Percentiles rank a stretch among this genome's conserved stretches.
Evolutionary conservation across 2,797 vertebrate species (phyloP).

Genomic region (Rhincodon typus): DNA sequence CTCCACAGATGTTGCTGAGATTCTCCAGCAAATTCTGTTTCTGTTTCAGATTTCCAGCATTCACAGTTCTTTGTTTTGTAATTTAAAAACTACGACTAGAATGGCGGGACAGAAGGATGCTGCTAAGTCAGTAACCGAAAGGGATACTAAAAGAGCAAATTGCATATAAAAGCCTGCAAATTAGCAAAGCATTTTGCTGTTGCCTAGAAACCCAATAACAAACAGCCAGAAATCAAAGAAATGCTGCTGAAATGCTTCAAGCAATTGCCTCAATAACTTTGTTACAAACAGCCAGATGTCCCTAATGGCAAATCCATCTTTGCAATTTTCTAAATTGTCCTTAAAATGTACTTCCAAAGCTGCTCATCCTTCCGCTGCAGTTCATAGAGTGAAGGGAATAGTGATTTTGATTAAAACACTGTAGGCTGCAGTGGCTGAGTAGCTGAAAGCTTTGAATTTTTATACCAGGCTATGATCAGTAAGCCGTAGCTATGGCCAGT

Average conservation of each 20-base stretch:
- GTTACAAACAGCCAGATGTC: not conserved
- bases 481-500: not conserved
- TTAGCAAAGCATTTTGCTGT: not conserved
- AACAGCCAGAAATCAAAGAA: not conserved
- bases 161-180: not conserved
- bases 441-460: not conserved
- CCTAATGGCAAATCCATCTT: not conserved
- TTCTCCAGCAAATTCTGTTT: too few species aligned
- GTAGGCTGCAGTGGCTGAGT: not conserved
- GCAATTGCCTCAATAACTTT: not conserved
- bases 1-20: too few species aligned
- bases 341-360: not conserved
- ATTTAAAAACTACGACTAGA: not conserved
- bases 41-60: too few species aligned
- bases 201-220: not conserved
- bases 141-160: not conserved
- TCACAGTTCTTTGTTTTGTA: too few species aligned
- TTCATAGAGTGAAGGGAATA: not conserved
- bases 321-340: not conserved
- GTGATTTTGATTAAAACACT: not conserved
- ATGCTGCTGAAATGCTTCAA: not conserved
- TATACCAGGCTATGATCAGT: not conserved
- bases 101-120: too few species aligned
- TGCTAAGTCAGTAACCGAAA: not conserved
- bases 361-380: not conserved